Base-by-base conservation (phyloP, 2,797 vertebrate genomes). In the Gallirallus australis region DNA sequence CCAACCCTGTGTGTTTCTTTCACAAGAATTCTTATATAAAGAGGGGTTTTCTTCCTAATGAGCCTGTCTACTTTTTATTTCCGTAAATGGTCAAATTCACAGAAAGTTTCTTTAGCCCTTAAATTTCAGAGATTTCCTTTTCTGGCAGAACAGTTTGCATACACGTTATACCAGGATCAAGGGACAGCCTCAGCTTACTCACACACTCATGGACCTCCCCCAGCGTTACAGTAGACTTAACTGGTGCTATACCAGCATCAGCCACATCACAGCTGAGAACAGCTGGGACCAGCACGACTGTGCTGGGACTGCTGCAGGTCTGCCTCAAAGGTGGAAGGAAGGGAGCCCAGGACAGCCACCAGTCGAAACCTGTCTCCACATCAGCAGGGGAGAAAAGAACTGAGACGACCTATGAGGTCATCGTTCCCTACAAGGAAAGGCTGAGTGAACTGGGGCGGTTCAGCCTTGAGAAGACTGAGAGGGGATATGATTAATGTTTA, bases 381-480 rank as follows among this genome's bases (percentile, higher is more conserved):
- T 50, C 24, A 59, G 28, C 3, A 7, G n/a, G 16, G 9, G 40
- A 80, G 31, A 87, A 31, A 63, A 45, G 25, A 63, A 45, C 12
- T 0, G 0, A 45, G 64, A n/a, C 2, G 47, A 45, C 42, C 18
- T 45, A 45, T 5, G 18, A 19, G 18, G 42, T 45, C 42, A 42
- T 42, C 8, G 17, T 45, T 19, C 42, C 42, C 42, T 19, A 19
- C 18, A 45, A 45, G 42, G 42, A 45, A 45, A 19, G 18, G 42
- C 42, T 45, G 42, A 45, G 42, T 45, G 42, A 45, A 45, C 42
- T 45, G 42, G 42, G 42, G 42, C 16, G 19, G 18, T 45, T 45
- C 42, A 45, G 42, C 18, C 42, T 45, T 18, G 42, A 45, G 42
- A 45, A 45, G 18, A 45, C 42, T 19, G 18, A 45, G 42, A 45